Percentiles rank a stretch among this genome's conserved stretches.
phyloP scores from a whole-genome alignment of 2,113 vertebrate species.

The Copsychus sechellarum region DNA sequence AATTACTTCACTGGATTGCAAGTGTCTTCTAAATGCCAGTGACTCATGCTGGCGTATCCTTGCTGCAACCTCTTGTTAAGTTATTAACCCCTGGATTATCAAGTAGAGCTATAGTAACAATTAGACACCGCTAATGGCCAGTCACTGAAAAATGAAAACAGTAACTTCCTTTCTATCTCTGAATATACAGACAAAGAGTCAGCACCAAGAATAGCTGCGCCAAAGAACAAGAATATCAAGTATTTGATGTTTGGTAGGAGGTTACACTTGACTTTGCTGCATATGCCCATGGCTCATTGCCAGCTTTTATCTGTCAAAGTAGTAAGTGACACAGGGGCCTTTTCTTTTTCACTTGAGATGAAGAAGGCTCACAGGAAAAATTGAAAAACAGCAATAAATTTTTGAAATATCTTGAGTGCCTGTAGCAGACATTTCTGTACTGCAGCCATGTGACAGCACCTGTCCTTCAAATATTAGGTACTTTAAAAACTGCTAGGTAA shows the following conservation, averaged over 20 bases:
- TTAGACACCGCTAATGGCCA: background rate
- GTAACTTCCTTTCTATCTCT: background rate
- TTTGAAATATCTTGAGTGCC: background rate
- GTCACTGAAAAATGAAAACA: background rate
- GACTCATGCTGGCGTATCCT: background rate
- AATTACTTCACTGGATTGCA: background rate
- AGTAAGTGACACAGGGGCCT: background rate
- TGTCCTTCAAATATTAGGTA: background rate
- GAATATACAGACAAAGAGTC: background rate
- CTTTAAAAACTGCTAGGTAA: background rate
- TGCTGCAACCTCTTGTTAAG: background rate
- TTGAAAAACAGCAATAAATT: background rate
- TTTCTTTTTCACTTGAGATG: background rate
- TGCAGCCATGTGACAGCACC: fast-evolving
- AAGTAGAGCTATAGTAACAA: background rate
- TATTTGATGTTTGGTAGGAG: background rate
- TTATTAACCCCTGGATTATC: background rate
- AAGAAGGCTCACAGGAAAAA: background rate
- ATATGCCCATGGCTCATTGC: background rate
- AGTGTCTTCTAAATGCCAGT: background rate
- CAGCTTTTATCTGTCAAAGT: background rate
- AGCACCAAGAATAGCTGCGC: background rate
- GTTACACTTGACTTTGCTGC: background rate
- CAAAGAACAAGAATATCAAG: background rate
- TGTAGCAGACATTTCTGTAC: background rate